Evolutionary conservation across 2,113 vertebrate species (phyloP), one percentile per base, ranked within the genome.

Genomic region (Semicossyphus pulcher): DNA sequence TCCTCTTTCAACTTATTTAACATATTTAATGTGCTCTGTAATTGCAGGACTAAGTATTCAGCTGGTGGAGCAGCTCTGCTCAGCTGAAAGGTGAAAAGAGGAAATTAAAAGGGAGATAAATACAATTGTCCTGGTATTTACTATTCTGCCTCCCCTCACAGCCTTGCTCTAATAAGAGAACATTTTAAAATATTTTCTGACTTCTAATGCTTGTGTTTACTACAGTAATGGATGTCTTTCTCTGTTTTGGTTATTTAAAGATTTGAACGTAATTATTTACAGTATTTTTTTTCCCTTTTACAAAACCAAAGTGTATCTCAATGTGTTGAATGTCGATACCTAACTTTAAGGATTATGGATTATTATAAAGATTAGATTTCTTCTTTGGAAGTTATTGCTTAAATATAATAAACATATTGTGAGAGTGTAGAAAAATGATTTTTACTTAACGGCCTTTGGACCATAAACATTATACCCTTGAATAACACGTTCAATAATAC

Each of bases 71-170:
- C 0, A 23, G 49, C 31, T 51, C 5, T 0, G 15, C 39, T 41
- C 15, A 41, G 63, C 64, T 48, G 74, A 77, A 60, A 83, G 60
- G 67, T 76, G 66, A 67, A 74, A 36, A 59, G 52, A 77, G 37
- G 4, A 21, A 72, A 69, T 37, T 65, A 57, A 81, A 78, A 74
- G 15, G 12, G 14, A 73, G 53, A 68, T 58, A 44, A 78, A 49
- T 39, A 45, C 28, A 7, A 48, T 66, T 83, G 51, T 76, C 76
- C 60, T 61, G 41, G 49, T 37, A 41, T 76, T 72, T 70, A 60
- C 31, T 2, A 42, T 14, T 20, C 20, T 0, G 12, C 47, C 45
- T 54, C 51, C 36, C 18, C 32, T 41, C 25, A 6, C 15, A 3
- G 2, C 48, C 20, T 28, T 36, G 34, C n/a, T n/a, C 49, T 60